Evolutionary conservation across 2,797 vertebrate genomes (phyloP).

Genomic region (Sebastes baramenuke): DNA sequence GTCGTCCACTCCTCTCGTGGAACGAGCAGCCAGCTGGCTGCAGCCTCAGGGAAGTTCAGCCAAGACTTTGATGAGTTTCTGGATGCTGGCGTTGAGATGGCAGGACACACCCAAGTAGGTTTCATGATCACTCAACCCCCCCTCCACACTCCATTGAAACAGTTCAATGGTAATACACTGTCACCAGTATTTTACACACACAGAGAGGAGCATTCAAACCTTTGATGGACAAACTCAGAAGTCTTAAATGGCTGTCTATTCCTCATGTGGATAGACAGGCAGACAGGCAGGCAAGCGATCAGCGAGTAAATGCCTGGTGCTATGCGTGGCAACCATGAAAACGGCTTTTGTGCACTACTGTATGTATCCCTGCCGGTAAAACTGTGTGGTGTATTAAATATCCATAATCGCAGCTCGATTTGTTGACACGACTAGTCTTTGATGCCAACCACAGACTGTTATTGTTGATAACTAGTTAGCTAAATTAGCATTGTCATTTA

Average conservation of each 20-base stretch:
- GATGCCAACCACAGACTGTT: no score
- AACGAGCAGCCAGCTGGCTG: slow-evolving; percentile 92
- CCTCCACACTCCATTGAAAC: background rate
- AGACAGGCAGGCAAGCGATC: no score
- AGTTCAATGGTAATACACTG: slow-evolving; percentile 6
- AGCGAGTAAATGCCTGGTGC: no score
- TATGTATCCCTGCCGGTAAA: no score
- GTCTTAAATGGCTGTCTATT: background rate
- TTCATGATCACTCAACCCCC: slow-evolving; percentile 20
- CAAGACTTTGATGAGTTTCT: slow-evolving; percentile 99
- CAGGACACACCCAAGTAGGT: slow-evolving; percentile 94
- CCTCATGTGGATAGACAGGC: no score
- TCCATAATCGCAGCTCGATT: no score
- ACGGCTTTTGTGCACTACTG: no score
- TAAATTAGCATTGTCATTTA: no score
- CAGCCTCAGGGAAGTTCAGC: slow-evolving; percentile 96
- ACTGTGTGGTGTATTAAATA: no score
- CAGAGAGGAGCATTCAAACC: background rate
- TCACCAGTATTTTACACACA: slow-evolving; percentile 4
- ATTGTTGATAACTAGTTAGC: no score
- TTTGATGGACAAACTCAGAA: background rate
- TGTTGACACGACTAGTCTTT: no score
- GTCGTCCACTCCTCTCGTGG: slow-evolving; percentile 96
- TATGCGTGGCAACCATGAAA: no score
- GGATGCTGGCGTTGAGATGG: slow-evolving; percentile 98